phyloP scores from a whole-genome alignment of 2,113 vertebrate genomes.

The Phaethon lepturus region DNA sequence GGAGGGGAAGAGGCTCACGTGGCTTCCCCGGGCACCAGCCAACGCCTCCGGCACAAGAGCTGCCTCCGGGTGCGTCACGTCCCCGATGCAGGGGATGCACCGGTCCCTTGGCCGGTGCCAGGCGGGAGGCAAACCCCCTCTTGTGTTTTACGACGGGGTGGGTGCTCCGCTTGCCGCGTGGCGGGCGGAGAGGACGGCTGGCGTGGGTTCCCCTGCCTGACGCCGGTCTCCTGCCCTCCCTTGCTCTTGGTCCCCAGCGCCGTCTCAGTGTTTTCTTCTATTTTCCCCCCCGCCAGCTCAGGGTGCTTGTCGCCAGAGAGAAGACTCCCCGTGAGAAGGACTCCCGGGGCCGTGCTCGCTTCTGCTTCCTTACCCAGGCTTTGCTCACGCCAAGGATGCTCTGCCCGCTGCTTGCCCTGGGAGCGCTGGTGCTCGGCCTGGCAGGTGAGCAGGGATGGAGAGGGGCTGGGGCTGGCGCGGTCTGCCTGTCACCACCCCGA shows the following conservation, averaged over 20 bases:
- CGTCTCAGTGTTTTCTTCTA: not conserved
- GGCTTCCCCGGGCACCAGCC: not conserved
- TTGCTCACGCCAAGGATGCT: not conserved
- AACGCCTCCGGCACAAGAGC: not conserved
- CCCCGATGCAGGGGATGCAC: not conserved
- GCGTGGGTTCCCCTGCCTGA: not conserved
- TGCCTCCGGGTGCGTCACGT: accelerated
- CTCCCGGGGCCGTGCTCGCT: accelerated
- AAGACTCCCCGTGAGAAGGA: not conserved
- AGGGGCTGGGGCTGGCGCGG: not conserved
- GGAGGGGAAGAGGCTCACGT: not conserved
- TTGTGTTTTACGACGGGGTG: accelerated
- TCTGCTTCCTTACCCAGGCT: not conserved
- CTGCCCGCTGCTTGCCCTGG: not conserved
- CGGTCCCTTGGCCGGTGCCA: accelerated
- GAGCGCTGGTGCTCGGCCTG: not conserved
- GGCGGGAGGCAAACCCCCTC: not conserved
- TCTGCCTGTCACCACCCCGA: accelerated
- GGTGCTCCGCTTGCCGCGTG: not conserved
- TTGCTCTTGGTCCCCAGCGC: not conserved
- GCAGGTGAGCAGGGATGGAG: constrained; percentile 21
- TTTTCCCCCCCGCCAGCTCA: not conserved
- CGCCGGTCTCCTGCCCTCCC: not conserved
- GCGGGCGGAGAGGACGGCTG: accelerated
- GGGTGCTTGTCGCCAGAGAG: not conserved